phyloP scores from a whole-genome alignment of 2,113 vertebrate genomes.

The Motacilla tschutschensis region DNA sequence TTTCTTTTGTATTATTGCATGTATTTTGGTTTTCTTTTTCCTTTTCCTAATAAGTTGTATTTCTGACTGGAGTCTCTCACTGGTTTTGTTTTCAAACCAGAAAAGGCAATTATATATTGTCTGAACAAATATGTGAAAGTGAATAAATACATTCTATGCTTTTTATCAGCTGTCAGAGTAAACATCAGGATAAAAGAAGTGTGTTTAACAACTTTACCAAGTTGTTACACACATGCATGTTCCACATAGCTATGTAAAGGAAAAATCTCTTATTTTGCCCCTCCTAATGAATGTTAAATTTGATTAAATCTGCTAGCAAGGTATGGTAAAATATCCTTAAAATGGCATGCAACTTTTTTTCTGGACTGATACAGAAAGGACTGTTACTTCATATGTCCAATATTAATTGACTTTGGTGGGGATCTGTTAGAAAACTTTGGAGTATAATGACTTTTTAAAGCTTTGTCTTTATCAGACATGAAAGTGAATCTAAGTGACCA shows the following conservation, averaged over 20 bases:
- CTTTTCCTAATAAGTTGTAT: too few relatives aligned
- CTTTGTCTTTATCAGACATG: neutral
- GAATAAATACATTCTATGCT: neutral
- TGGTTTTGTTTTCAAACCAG: too few relatives aligned
- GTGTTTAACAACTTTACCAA: neutral
- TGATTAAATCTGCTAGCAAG: neutral
- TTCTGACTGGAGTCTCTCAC: too few relatives aligned
- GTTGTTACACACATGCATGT: neutral
- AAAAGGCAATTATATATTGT: neutral
- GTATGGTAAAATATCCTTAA: neutral
- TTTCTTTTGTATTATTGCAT: too few relatives aligned
- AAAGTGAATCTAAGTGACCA: neutral
- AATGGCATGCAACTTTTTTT: neutral
- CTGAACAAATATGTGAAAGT: neutral
- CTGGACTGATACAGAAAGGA: neutral
- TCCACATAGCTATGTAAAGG: neutral
- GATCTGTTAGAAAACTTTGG: neutral
- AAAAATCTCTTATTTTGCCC: neutral
- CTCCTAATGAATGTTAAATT: neutral
- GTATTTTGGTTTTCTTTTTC: too few relatives aligned
- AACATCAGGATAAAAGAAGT: neutral
- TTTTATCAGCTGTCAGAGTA: neutral
- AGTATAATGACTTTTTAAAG: neutral
- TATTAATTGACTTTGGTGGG: neutral
- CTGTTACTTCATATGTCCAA: neutral